phyloP scores from a whole-genome alignment of 2,888 invertebrate genomes.

The Fragum sueziense region DNA sequence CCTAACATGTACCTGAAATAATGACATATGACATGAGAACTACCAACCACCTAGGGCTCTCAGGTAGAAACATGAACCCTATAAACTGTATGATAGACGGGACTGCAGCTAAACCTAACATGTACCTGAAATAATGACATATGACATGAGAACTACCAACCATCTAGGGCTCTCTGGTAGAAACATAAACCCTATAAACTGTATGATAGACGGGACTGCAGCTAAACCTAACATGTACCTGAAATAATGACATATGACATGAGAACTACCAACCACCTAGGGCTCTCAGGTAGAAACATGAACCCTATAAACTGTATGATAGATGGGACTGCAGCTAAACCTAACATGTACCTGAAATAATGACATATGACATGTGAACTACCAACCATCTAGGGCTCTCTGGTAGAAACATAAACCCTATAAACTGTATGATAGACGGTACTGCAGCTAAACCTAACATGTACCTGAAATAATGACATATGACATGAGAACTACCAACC shows the following conservation, averaged over 20 bases:
- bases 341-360: slow-evolving; percentile 84
- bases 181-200: slow-evolving; percentile 84
- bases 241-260: slow-evolving; percentile 52
- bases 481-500: slow-evolving; percentile 82
- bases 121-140: slow-evolving; percentile 81
- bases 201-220: slow-evolving; percentile 83
- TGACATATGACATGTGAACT: too few species aligned
- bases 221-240: slow-evolving; percentile 85
- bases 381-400: slow-evolving; percentile 85
- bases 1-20: slow-evolving; percentile 84
- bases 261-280: slow-evolving; percentile 83
- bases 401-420: slow-evolving; percentile 85
- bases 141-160: slow-evolving; percentile 81
- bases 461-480: slow-evolving; percentile 78
- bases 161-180: slow-evolving; percentile 85
- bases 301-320: slow-evolving; percentile 84
- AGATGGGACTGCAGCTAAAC: slow-evolving; percentile 84
- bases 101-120: slow-evolving; percentile 84
- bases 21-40: slow-evolving; percentile 74
- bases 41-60: slow-evolving; percentile 84
- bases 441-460: slow-evolving; percentile 85
- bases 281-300: slow-evolving; percentile 85
- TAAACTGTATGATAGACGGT: slow-evolving; percentile 84
- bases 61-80: slow-evolving; percentile 85
- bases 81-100: slow-evolving; percentile 84